Evolutionary conservation across 2,797 vertebrate genomes (phyloP).

Genomic region (Arctocebus calabarensis): DNA sequence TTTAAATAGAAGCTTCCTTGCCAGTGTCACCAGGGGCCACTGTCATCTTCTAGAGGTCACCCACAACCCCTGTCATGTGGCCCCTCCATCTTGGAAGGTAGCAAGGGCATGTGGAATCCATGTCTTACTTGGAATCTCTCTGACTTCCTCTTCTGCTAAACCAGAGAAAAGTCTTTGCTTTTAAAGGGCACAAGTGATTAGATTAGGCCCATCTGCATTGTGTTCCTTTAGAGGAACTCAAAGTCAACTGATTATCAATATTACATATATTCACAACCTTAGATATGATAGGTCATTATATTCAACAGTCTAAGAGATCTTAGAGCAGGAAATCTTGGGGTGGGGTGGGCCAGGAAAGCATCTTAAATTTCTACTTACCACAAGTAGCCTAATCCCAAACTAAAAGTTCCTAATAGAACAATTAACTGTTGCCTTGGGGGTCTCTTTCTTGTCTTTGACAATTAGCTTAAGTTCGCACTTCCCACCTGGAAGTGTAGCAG

Average conservation of each 20-base stretch:
- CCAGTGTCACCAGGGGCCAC: background rate
- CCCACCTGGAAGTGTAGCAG: background rate
- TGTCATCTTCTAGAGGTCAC: background rate
- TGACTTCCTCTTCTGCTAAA: background rate
- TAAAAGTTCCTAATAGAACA: background rate
- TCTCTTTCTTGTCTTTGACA: background rate
- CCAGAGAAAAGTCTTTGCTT: background rate
- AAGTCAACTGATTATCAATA: background rate
- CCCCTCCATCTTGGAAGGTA: background rate
- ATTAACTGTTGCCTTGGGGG: background rate
- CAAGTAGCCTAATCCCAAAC: background rate
- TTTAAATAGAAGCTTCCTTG: background rate
- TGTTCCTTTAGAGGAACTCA: background rate
- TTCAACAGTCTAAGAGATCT: background rate
- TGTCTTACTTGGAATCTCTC: background rate
- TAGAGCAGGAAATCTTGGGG: background rate
- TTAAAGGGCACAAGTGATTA: background rate
- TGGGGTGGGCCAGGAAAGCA: background rate
- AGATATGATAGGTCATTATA: background rate
- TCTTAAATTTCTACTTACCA: slow-evolving; percentile 49
- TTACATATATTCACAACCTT: background rate
- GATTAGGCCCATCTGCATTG: background rate
- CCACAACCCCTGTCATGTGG: background rate
- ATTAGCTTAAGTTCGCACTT: background rate
- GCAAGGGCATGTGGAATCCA: background rate